phyloP scores from a whole-genome alignment of 2,797 vertebrate genomes.

The Huso huso region DNA sequence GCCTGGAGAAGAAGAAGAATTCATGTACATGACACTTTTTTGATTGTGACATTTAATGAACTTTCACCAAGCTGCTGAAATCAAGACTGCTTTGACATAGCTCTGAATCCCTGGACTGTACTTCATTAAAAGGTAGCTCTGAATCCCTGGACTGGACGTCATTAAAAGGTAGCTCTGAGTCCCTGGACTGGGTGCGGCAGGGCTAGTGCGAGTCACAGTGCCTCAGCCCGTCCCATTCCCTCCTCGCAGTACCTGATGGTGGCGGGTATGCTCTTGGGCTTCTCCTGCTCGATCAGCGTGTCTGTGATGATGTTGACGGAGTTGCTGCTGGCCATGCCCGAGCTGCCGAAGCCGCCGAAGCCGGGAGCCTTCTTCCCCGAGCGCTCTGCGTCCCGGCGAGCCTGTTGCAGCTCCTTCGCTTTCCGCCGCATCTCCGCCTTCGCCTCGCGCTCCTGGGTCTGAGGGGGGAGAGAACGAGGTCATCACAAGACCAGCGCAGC shows the following conservation, averaged over 20 bases:
- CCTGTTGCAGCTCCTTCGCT: conserved; percentile 93
- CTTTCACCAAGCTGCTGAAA: too few relatives aligned
- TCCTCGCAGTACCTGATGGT: conserved; percentile 66
- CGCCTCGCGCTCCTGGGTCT: conserved; percentile 95
- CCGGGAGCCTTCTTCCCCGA: conserved; percentile 85
- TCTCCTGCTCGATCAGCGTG: conserved; percentile 85
- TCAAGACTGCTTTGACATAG: too few relatives aligned
- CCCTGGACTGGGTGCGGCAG: not conserved
- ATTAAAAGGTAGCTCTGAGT: too few relatives aligned
- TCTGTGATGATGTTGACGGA: conserved; percentile 84
- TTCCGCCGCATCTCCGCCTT: conserved; percentile 97
- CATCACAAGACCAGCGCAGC: not conserved
- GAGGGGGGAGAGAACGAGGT: conserved; percentile 13
- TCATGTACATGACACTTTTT: not conserved
- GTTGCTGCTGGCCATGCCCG: conserved; percentile 67
- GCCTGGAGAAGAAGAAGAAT: conserved; percentile 44
- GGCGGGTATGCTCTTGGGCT: conserved; percentile 77
- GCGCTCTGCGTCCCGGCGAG: conserved; percentile 85
- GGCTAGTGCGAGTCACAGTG: not conserved
- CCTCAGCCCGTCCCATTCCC: not conserved
- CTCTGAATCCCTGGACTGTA: not conserved
- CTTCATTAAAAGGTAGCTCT: too few relatives aligned
- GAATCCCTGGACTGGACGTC: too few relatives aligned
- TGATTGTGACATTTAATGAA: too few relatives aligned
- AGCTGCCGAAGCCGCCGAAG: conserved; percentile 86